Base-by-base conservation (phyloP, 2,797 vertebrate species). In the Lagodon rhomboides region DNA sequence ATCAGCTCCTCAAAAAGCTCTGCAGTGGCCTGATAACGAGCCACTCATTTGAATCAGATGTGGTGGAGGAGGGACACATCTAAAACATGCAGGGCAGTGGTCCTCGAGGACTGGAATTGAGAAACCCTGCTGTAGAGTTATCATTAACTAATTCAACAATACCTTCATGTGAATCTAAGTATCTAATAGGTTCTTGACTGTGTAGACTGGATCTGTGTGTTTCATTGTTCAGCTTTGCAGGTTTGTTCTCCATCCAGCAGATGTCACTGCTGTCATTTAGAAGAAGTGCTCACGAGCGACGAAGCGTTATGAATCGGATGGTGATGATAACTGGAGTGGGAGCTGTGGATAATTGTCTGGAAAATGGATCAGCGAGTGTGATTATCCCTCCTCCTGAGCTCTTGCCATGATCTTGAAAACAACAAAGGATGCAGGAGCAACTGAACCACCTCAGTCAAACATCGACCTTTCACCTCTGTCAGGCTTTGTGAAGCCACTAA, bases 161-260 rank as follows among this genome's bases (percentile, higher is more conserved):
- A 60, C 12, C 25, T 17, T 9, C 4, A 10, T 27, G 17, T 17
- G 12, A 17, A 46, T 18, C 51, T 13, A 43, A 11, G 25, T 34
- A 0, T 47, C 59, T 15, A 16, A 30, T 4, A 43, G 22, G 6
- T 61, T n/a, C 27, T 13, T 15, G 17, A 55, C 13, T 61, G 38
- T 23, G 17, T 15, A 23, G 34, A 25, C 30, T 60, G 12, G 9
- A 23, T 38, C 1, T 27, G 11, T 23, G 0, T 44, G 5, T 17
- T 54, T 11, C 41, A 4, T 18, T 41, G 3, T 10, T 50, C 18
- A 13, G 38, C 46, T 41, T 7, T 84, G 76, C 59, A 83, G 34
- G 20, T 54, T 61, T 47, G 16, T 15, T 44, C 4, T 55, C 27
- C 41, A 30, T 80, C 89, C 90, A 92, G 75, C 16, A 92, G 91